Conservation (phyloP, 2,797 vertebrate genomes). For the Sciurus carolinensis region DNA sequence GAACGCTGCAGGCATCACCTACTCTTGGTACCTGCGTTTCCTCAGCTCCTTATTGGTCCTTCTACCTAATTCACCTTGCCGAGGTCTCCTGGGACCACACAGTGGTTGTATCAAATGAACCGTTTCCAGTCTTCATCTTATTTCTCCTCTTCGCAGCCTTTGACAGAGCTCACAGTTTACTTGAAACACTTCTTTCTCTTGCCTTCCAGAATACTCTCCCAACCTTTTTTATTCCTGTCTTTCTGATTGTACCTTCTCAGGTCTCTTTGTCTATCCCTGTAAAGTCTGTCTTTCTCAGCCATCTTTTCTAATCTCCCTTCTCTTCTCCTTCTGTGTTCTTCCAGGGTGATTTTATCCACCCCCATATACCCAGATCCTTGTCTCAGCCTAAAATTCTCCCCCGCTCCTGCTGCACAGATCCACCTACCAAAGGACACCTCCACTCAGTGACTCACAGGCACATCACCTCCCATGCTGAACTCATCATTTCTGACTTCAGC, state of each 20-base stretch:
- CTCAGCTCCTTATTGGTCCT: not conserved
- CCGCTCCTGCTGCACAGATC: not conserved
- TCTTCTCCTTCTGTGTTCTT: not conserved
- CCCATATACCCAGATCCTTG: not conserved
- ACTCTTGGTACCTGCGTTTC: not conserved
- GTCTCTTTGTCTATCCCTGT: not conserved
- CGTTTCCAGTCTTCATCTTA: not conserved
- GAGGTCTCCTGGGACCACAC: not conserved
- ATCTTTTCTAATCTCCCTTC: not conserved
- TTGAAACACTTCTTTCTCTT: not conserved
- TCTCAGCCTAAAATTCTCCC: not conserved
- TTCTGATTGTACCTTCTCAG: not conserved
- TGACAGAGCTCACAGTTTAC: not conserved
- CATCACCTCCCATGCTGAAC: not conserved
- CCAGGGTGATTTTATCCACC: not conserved
- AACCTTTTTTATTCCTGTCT: not conserved
- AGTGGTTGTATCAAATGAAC: not conserved
- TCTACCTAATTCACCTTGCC: not conserved
- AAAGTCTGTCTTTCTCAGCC: not conserved
- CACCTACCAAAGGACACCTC: not conserved
- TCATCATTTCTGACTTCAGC: not conserved
- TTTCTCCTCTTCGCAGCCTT: not conserved
- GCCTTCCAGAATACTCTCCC: not conserved
- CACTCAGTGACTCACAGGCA: not conserved
- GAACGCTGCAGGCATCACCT: not conserved